Evolutionary conservation across 2,113 vertebrate genomes (phyloP).

Genomic region (Ursus arctos): DNA sequence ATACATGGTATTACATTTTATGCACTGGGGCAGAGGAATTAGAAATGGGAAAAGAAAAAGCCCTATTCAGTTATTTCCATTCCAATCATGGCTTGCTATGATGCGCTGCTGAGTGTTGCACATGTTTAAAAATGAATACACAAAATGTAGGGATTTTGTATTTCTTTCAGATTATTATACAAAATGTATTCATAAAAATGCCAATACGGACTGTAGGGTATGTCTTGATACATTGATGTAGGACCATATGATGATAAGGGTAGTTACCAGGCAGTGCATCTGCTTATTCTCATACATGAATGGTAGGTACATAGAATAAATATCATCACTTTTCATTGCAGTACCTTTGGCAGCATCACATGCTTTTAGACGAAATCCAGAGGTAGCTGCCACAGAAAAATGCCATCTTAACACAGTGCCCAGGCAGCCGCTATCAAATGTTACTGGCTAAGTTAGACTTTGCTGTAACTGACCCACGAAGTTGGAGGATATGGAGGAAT

Average conservation of each 20-base stretch:
- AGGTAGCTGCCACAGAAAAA: neutral
- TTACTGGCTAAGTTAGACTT: neutral
- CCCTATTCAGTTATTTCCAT: constrained; percentile 39
- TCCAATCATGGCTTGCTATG: neutral
- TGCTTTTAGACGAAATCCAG: neutral
- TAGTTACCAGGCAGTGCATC: neutral
- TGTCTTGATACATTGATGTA: neutral
- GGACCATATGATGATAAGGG: neutral
- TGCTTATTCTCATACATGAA: neutral
- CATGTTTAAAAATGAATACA: constrained; percentile 51
- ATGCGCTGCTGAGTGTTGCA: neutral
- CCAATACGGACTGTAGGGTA: neutral
- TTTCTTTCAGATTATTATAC: constrained; percentile 9
- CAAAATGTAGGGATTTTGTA: neutral
- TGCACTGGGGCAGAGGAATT: constrained; percentile 14
- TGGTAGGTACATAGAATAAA: neutral
- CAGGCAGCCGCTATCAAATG: neutral
- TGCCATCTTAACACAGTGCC: neutral
- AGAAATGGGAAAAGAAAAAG: neutral
- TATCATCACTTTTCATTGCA: neutral
- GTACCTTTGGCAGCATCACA: neutral
- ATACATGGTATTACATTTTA: constrained; percentile 59
- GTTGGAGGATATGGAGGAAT: neutral
- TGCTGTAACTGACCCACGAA: neutral
- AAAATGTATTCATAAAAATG: constrained; percentile 42